Evolutionary conservation across 92 coral and sea anemone species (phyloP).

Genomic region (Ricordea florida): DNA sequence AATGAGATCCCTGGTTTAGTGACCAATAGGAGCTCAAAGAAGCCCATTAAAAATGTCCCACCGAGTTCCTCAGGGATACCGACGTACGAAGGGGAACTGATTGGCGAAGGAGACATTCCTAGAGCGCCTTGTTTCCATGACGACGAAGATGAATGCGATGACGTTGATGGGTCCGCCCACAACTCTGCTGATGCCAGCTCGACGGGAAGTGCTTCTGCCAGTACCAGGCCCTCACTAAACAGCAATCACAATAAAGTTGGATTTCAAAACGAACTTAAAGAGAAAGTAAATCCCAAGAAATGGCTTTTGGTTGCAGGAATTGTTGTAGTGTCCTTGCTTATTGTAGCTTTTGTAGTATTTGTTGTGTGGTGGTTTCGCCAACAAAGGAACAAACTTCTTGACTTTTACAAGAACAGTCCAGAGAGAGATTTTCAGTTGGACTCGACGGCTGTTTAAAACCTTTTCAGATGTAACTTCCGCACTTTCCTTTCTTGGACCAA

Average conservation of each 20-base stretch:
- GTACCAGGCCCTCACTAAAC: not conserved
- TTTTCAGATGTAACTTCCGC: too few species aligned
- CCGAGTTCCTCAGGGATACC: not conserved
- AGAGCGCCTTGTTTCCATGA: constrained; percentile 8
- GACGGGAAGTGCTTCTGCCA: not conserved
- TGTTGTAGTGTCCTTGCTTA: constrained; percentile 8
- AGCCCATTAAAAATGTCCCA: not conserved
- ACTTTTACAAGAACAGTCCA: too few species aligned
- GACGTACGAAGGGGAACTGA: not conserved
- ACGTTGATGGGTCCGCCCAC: constrained; percentile 15
- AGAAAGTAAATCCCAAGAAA: not conserved
- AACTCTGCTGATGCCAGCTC: constrained; percentile 11
- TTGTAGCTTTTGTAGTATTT: constrained; percentile 13
- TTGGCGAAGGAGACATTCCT: constrained; percentile 5
- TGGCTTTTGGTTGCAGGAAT: constrained; percentile 29
- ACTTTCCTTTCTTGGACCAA: too few species aligned
- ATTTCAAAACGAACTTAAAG: not conserved
- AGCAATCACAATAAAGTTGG: not conserved
- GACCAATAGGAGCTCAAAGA: not conserved
- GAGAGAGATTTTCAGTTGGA: too few species aligned
- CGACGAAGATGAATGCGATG: constrained; percentile 24
- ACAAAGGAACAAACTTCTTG: not conserved
- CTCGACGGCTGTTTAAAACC: too few species aligned
- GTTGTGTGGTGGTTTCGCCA: constrained; percentile 33
- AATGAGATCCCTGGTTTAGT: not conserved